Evolutionary conservation across 1,140 invertebrate genomes (phyloP).

Genomic region (Arctopsyche grandis): DNA sequence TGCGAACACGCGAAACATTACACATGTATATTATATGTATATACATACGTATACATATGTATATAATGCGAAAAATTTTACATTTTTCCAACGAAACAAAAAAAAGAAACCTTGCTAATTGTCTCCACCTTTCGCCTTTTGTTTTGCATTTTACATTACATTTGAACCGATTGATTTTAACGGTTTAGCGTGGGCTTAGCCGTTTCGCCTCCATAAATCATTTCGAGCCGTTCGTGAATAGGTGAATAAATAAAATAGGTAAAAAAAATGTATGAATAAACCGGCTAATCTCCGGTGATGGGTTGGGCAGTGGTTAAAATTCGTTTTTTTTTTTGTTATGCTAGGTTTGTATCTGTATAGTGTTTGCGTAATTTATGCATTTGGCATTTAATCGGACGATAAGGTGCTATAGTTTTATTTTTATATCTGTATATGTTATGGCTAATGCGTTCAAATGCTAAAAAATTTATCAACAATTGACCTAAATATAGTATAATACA

Average conservation of each 20-base stretch:
- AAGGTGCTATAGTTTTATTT: background rate
- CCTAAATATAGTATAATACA: no score
- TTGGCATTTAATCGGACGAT: background rate
- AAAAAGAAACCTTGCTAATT: conserved; percentile 12
- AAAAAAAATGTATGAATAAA: background rate
- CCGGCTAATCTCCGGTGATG: background rate
- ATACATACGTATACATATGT: background rate
- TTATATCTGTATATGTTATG: no score
- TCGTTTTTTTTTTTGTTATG: no score
- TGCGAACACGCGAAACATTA: no score
- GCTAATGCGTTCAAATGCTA: no score
- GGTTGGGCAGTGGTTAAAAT: background rate
- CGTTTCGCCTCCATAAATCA: conserved; percentile 9
- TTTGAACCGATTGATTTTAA: conserved; percentile 26
- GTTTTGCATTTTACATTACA: background rate
- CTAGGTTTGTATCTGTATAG: background rate
- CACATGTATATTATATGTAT: background rate
- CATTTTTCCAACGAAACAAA: background rate
- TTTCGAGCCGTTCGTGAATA: background rate
- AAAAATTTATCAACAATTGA: no score
- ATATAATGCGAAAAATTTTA: background rate
- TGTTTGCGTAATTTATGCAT: conserved; percentile 21
- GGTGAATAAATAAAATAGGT: background rate
- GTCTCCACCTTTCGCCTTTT: background rate
- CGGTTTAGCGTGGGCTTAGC: conserved; percentile 11